Percentiles rank a stretch among this genome's conserved stretches.
Evolutionary conservation across 2,888 invertebrate species (phyloP).

Genomic region (Brenthis ino): DNA sequence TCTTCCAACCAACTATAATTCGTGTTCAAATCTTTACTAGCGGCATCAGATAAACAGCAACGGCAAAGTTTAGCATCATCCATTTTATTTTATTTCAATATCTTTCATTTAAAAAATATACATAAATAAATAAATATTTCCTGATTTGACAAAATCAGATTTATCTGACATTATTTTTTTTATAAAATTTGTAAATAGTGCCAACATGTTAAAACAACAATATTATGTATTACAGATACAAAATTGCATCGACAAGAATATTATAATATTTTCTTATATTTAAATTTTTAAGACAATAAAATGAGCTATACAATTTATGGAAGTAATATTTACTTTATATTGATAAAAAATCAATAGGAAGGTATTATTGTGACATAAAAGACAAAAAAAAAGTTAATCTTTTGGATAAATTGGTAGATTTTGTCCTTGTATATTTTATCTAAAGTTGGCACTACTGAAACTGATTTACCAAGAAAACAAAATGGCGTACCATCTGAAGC

Average conservation of each 20-base stretch:
- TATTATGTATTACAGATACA: constrained; percentile 1
- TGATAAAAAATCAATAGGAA: no score
- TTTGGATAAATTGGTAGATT: no score
- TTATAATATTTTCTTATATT: no score
- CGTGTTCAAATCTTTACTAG: constrained; percentile 56
- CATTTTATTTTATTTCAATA: constrained; percentile 41
- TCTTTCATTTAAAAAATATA: constrained; percentile 8
- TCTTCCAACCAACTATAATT: constrained; percentile 53
- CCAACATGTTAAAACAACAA: background rate
- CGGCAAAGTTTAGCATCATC: constrained; percentile 48
- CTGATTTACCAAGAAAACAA: constrained; percentile 31
- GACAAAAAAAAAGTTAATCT: no score
- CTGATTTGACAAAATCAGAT: constrained; percentile 6
- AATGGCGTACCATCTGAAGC: constrained; percentile 38
- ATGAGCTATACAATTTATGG: no score
- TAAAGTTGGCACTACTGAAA: constrained; percentile 12
- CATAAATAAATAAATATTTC: constrained; percentile 14
- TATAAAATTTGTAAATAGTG: constrained; percentile 11
- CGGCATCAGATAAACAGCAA: constrained; percentile 53
- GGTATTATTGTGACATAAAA: no score
- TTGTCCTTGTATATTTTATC: background rate
- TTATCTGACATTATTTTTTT: constrained; percentile 23
- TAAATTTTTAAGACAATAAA: no score
- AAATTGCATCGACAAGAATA: background rate
- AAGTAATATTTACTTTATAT: no score